Percentiles rank a stretch among this genome's conserved stretches.
These are phyloP conservation scores for Copidosoma floridanum DNA, from an alignment of 1,140 invertebrate genomes.

Conservation along the genomic window DNA sequence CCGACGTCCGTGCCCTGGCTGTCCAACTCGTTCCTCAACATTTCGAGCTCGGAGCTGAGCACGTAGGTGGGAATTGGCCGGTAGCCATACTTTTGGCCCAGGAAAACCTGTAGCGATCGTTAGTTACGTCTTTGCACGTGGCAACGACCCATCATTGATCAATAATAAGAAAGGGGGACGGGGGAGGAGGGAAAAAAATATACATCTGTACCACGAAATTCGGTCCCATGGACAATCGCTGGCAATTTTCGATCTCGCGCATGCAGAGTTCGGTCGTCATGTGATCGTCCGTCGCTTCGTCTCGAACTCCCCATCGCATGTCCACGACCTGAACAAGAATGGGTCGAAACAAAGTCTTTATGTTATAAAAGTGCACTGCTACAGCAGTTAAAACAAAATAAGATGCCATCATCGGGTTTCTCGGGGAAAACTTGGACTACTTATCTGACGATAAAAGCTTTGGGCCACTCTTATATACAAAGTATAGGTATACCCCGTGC, in stretches of 20 bases:
- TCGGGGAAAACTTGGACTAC: too few relatives aligned
- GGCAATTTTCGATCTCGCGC: slow-evolving; percentile 97
- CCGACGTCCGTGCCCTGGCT: slow-evolving; percentile 78
- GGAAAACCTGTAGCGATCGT: slow-evolving; percentile 79
- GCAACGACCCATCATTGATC: too few relatives aligned
- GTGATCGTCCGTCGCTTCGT: slow-evolving; percentile 97
- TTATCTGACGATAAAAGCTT: too few relatives aligned
- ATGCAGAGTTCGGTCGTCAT: slow-evolving; percentile 98
- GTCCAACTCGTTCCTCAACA: slow-evolving; percentile 80
- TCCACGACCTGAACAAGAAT: slow-evolving; percentile 83
- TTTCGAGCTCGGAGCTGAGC: slow-evolving; percentile 83
- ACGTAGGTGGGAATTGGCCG: slow-evolving; percentile 95
- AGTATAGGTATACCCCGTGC: too few relatives aligned
- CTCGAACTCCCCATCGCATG: slow-evolving; percentile 96
- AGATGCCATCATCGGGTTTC: too few relatives aligned
- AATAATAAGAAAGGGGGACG: too few relatives aligned
- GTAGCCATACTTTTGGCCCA: slow-evolving; percentile 98
- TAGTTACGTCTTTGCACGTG: too few relatives aligned
- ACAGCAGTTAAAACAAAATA: neutral
- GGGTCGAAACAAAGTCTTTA: too few relatives aligned
- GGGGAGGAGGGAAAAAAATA: neutral
- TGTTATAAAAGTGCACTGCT: too few relatives aligned
- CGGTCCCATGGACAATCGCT: slow-evolving; percentile 94
- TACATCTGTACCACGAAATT: slow-evolving; percentile 82
- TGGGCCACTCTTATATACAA: too few relatives aligned